Evolutionary conservation across 2,888 invertebrate genomes (phyloP), one percentile per base, ranked within the genome.

Genomic region (Epinotia bilunana): DNA sequence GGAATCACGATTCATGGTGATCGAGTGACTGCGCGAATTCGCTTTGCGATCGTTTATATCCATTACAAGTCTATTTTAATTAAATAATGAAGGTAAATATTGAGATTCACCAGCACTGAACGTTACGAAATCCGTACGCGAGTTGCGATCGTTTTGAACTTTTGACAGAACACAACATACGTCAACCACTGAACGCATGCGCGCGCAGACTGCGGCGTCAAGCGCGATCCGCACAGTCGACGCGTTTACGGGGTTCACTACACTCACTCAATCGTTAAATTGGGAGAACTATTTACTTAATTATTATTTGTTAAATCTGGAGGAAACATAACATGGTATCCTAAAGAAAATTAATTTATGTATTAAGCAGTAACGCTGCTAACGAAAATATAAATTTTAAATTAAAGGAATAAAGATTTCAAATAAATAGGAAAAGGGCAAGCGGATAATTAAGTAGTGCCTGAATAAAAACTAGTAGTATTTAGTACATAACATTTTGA

Each of bases 1-100:
- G 61, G 95, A 92, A 81, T 95, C 95, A 83, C 94, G 92, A 84
- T 95, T 95, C 91, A 95, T 94, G 65, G 90, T 90, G 77, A 90
- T 87, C 23, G 90, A 88, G 82, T 91, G 90, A 72, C 83, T 87
- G 78, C 92, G 91, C 77, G 89, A 88, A 81, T 90, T 91, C 11
- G 86, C 82, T 87, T 91, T 91, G 39, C 91, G 87, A 78, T 92
- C 91, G 82, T 88, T 91, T 83, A 91, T 89, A 79, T 94, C 93
- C 93, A 94, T 94, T 87, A 80, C 86, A 62, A 72, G 63, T 57
- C 74, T 81, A 76, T 80, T 74, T 81, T 82, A 78, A 79, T 80
- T 79, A 77, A 77, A 73, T 65, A 78, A 77, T 78, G 79, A 82
- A 79, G 76, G 76, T 73, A 81, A 83, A 83, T 67, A 64, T 58